Percentiles rank a stretch among this genome's conserved stretches.
Evolutionary conservation across 1,140 invertebrate genomes (phyloP).

Genomic region (Araneus ventricosus): DNA sequence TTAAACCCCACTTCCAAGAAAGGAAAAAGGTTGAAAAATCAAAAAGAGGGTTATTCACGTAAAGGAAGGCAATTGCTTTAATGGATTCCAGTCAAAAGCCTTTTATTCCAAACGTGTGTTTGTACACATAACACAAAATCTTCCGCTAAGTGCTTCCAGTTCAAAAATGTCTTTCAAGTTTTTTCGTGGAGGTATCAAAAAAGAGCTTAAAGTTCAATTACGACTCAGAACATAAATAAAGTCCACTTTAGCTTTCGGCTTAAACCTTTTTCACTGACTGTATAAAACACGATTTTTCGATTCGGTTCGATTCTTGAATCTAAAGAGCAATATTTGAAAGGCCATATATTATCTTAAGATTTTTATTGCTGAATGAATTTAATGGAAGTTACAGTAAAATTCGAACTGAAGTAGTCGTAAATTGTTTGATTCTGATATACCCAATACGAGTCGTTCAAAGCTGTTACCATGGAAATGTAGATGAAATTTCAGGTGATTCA

Average conservation of each 20-base stretch:
- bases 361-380: no score
- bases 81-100: not conserved
- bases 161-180: slow-evolving; percentile 29
- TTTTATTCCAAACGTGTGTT: not conserved
- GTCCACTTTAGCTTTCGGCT: not conserved
- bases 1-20: not conserved
- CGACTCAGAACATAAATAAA: not conserved
- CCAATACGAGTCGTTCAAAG: no score
- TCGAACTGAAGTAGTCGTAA: no score
- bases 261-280: not conserved
- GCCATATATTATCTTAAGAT: no score
- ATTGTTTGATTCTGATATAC: no score
- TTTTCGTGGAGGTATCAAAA: not conserved
- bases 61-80: not conserved
- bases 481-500: no score
- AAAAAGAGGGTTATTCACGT: slow-evolving; percentile 16
- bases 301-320: no score
- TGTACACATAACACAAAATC: slow-evolving; percentile 18
- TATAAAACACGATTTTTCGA: not conserved
- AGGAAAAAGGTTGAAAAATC: not conserved
- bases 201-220: not conserved
- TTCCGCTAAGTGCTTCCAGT: not conserved
- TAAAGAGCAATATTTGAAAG: no score
- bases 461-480: no score
- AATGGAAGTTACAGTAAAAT: no score